These are phyloP conservation scores for Chrosomus eos DNA, from an alignment of 2,797 vertebrate species.

Conservation along the genomic window DNA sequence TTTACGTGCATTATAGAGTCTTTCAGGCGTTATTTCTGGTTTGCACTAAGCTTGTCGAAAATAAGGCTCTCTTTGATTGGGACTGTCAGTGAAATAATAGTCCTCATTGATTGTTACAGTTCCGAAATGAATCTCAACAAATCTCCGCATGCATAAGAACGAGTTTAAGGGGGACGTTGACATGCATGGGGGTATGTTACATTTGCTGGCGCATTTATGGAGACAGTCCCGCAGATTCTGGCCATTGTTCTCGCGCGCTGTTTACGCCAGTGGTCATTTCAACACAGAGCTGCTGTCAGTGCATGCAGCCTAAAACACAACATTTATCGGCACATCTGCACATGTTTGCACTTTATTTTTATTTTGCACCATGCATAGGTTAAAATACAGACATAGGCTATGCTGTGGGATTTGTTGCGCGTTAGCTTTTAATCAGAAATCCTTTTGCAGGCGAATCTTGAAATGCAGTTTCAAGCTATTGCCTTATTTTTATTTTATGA, in stretches of 20 bases:
- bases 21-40: constrained; percentile 55
- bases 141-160: not conserved
- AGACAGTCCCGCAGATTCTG: constrained; percentile 66
- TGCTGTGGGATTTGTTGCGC: not conserved
- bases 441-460: not conserved
- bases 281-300: constrained; percentile 36
- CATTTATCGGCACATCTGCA: not conserved
- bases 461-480: not conserved
- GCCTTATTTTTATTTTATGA: not conserved
- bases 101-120: constrained; percentile 39
- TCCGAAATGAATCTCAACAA: not conserved
- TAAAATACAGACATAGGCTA: not conserved
- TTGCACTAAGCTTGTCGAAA: constrained; percentile 70
- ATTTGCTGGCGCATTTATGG: constrained; percentile 12
- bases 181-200: constrained; percentile 6
- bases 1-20: not conserved
- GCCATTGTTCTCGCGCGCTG: constrained; percentile 84
- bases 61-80: constrained; percentile 70
- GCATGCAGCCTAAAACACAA: constrained; percentile 15
- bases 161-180: not conserved
- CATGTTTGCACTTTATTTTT: not conserved
- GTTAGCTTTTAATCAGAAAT: not conserved
- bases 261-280: constrained; percentile 78
- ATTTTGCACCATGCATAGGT: not conserved
- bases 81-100: constrained; percentile 65